These are phyloP conservation scores for Tokudaia tokunoshimensis DNA, from an alignment of 2,797 vertebrate genomes.

Conservation along the genomic window DNA sequence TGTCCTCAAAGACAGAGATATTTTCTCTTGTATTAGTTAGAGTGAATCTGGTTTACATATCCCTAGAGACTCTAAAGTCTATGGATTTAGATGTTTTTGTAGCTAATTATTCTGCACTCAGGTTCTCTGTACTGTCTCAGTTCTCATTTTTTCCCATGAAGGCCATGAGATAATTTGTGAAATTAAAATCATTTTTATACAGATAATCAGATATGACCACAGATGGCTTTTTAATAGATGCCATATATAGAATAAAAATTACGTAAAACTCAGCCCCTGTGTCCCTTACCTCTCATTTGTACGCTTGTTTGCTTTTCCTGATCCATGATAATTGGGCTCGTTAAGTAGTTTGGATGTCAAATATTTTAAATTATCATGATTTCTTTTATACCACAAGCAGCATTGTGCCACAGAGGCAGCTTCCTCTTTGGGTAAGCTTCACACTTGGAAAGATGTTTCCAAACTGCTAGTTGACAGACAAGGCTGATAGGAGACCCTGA, in stretches of 20 bases:
- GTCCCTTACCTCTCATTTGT: background rate
- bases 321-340: background rate
- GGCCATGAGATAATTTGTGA: constrained; percentile 82
- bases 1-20: background rate
- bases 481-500: background rate
- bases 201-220: constrained; percentile 78
- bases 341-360: constrained; percentile 42
- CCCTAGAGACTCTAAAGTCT: constrained; percentile 27
- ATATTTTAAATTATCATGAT: constrained; percentile 23
- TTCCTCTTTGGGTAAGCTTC: background rate
- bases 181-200: constrained; percentile 83
- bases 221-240: constrained; percentile 83
- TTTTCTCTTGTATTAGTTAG: constrained; percentile 9
- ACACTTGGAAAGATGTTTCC: background rate
- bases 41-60: constrained; percentile 68
- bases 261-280: background rate
- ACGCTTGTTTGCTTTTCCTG: background rate
- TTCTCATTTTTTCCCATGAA: constrained; percentile 77
- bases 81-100: constrained; percentile 42
- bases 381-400: background rate
- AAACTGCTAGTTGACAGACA: background rate
- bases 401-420: background rate
- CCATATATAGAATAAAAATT: constrained; percentile 51
- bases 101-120: constrained; percentile 42
- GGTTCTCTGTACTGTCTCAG: background rate